These are phyloP conservation scores for Synergus japonicus DNA, from an alignment of 2,888 invertebrate species.

Conservation along the genomic window DNA sequence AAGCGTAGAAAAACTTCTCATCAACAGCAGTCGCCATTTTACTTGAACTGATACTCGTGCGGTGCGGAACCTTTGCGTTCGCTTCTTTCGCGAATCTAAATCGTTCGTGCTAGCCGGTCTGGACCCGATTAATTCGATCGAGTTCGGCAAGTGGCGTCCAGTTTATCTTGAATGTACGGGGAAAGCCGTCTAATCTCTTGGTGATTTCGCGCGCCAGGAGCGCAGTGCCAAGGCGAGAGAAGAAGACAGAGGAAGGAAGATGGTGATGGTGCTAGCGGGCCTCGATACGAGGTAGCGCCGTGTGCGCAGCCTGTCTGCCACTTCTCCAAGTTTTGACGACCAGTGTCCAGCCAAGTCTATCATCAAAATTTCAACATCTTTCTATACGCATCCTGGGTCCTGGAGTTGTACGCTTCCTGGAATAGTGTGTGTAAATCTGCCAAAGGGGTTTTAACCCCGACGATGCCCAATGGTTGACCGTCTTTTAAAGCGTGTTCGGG, in stretches of 20 bases:
- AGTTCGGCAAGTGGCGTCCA: conserved; percentile 47
- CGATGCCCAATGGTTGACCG: conserved; percentile 90
- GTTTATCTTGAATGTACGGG: conserved; percentile 46
- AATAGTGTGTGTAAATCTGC: conserved; percentile 43
- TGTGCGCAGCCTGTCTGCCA: conserved; percentile 73
- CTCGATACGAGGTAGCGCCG: conserved; percentile 72
- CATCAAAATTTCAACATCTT: conserved; percentile 28
- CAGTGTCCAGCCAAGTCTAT: conserved; percentile 35
- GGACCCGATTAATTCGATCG: conserved; percentile 62
- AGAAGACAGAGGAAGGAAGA: conserved; percentile 53
- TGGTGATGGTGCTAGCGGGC: conserved; percentile 71
- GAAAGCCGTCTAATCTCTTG: conserved; percentile 55
- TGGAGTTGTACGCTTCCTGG: conserved; percentile 42
- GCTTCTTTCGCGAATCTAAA: conserved; percentile 66
- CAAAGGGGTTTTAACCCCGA: conserved; percentile 74
- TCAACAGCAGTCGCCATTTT: conserved; percentile 96
- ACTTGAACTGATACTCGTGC: conserved; percentile 81
- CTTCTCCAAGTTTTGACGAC: conserved; percentile 55
- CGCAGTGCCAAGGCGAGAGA: conserved; percentile 47
- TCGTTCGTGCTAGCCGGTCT: conserved; percentile 65
- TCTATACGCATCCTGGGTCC: conserved; percentile 26
- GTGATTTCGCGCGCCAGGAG: conserved; percentile 64
- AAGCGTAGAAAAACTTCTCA: conserved; percentile 97
- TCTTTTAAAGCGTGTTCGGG: conserved; percentile 83
- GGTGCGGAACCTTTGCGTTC: conserved; percentile 67